Percentiles rank a stretch among this genome's conserved stretches.
Evolutionary conservation across 2,888 invertebrate species (phyloP).

Genomic region (Eristalis pertinax): DNA sequence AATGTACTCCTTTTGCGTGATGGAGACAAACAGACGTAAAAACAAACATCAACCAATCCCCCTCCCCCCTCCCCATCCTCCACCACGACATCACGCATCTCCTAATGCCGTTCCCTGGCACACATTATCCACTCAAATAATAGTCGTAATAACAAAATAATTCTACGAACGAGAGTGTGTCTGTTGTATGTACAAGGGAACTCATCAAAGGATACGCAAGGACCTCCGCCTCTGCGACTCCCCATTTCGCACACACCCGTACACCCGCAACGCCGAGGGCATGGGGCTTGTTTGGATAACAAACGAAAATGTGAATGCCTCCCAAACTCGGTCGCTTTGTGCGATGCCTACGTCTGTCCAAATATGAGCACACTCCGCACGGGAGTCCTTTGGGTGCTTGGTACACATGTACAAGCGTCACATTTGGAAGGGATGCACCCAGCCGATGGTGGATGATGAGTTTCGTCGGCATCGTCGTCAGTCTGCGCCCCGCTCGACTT

Average conservation of each 20-base stretch:
- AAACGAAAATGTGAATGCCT: neutral
- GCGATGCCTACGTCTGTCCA: neutral
- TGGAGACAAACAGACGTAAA: neutral
- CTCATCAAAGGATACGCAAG: neutral
- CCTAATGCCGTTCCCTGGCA: neutral
- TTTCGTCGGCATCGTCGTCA: neutral
- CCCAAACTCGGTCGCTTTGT: neutral
- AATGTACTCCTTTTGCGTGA: neutral
- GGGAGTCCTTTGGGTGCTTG: neutral
- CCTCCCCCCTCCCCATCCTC: no score
- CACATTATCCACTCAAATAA: slow-evolving; percentile 1
- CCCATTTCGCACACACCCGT: neutral
- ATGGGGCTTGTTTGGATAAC: neutral
- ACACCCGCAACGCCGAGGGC: neutral
- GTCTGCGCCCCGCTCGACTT: neutral
- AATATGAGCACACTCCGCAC: neutral
- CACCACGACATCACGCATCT: neutral
- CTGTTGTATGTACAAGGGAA: neutral
- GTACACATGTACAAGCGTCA: neutral
- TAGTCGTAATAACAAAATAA: neutral
- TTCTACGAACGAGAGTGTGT: neutral
- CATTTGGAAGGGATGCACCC: neutral
- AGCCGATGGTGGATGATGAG: neutral
- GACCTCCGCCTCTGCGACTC: neutral
- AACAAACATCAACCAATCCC: neutral